Base-by-base conservation (phyloP, 2,113 vertebrate species). In the Amblyornis subalaris region DNA sequence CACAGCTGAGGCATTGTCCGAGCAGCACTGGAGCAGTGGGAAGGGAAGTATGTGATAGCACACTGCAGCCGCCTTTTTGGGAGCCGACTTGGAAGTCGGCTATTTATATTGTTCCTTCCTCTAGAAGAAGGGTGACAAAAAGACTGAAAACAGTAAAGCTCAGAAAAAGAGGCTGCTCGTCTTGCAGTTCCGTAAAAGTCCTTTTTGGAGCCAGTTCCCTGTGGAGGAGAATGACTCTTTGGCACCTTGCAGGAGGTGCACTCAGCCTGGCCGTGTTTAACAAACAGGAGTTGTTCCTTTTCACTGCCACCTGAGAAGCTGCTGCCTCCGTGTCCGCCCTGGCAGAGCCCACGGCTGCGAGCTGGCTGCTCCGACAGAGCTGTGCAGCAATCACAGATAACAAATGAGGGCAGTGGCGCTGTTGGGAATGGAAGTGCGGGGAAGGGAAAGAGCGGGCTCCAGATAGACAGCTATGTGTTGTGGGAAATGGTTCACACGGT, bases 391-490 rank as follows among this genome's bases (percentile, higher is more conserved):
- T 96, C 78, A 38, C 86, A 85, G 85, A 79, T 90, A 90, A 95
- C 77, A 90, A 84, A 73, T 47, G n/a, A 77, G 74, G 3, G 14
- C 50, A 9, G 73, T 23, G 71, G 53, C 60, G 89, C 62, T 87
- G 60, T 26, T 91, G 81, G 93, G 95, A 91, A 58, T 28, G 85
- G 74, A 51, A 71, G 42, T 6, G 22, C 51, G 60, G 79, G 78
- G 45, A 60, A 42, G 50, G 83, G 71, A 29, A 82, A 80, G 54
- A 89, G 54, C 21, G 10, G 62, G 33, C 85, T 82, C 65, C 73
- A 55, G 95, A 86, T 14, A 95, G 93, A 66, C 62, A 89, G 85
- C 76, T 44, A 16, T 12, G 50, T 97, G 92, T 94, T 95, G 86
- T 48, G 93, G 76, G 89, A 95, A 92, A 69, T 72, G 66, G 90